Evolutionary conservation across 2,113 vertebrate species (phyloP), one percentile per base, ranked within the genome.

Genomic region (Mesitornis unicolor): DNA sequence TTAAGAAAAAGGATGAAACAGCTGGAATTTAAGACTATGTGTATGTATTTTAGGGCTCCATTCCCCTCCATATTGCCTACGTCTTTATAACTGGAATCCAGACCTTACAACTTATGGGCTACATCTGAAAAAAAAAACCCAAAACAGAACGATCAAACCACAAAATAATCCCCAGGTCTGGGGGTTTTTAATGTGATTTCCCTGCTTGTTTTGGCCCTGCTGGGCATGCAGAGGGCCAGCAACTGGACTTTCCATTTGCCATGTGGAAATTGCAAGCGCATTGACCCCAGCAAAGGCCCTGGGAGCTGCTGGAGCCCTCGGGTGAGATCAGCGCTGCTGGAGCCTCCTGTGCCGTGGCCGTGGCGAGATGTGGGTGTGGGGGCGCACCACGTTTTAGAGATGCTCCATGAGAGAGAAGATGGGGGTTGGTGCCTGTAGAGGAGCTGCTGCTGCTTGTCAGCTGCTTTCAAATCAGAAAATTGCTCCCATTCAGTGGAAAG

Each of bases 361-460:
- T 67, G 78, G 29, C 9, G 33, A 82, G 70, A 22, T 11, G 69
- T 75, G 31, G 1, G 31, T 31, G 64, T 21, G 48, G 3, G 10
- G 1, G 73, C 4, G 45, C 16, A 2, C 50, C 42, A 1, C 5
- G 11, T 7, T 8, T 2, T 1, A 0, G 4, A 3, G 2, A 19
- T 11, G 5, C 51, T 75, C 61, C 69, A 3, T 5, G 15, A 10
- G 29, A 31, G 59, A 40, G 2, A 33, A 25, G 24, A 12, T 51
- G 86, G 74, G 18, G 29, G 31, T 2, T 10, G 3, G 77, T 2
- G 56, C 73, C 47, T 45, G 7, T 10, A 8, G 20, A 1, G 0
- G 59, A 78, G 86, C 73, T 69, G 73, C 4, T 38, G 33, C 10
- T 28, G 43, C 81, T 47, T 59, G 77, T 76, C 84, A 71, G 77